Base-by-base conservation (phyloP, 2,113 vertebrate genomes). In the Burhinus bistriatus region DNA sequence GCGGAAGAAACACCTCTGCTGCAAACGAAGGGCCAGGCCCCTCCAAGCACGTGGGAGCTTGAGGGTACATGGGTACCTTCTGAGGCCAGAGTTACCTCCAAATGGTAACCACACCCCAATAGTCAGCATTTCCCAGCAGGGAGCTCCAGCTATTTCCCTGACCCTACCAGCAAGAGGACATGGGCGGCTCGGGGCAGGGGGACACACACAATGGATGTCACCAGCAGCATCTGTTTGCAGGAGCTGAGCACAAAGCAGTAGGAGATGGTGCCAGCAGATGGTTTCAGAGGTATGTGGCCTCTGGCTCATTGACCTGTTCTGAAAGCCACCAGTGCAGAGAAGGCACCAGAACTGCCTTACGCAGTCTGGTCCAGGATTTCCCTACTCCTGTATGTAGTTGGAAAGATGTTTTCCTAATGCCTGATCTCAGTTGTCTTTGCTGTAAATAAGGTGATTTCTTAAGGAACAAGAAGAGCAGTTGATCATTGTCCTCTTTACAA, bases 51-150 rank as follows among this genome's bases (percentile, higher is more conserved):
- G 11, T 40, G 78, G 47, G 77, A 57, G 38, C 45, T 2, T 3
- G 52, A 11, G 57, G 30, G 45, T 22, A 20, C 8, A 0, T 1
- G 26, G 78, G 42, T 54, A 26, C 36, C 45, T 40, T 18, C 70
- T 42, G 65, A 44, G 38, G 38, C n/a, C 30, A 22, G 62, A 26
- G 62, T 17, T 36, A 25, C 45, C 49, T 40, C 40, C 42, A 4
- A 2, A 8, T 2, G 14, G 20, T 14, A 9, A 11, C 47, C 0
- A 1, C 25, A 23, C 26, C 40, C 49, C 51, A 7, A 0, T 0
- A 36, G 40, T 21, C 84, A 54, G 59, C 0, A 0, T 10, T 42
- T 34, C 57, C 71, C 45, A 32, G 22, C 69, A 57, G 30, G n/a
- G 34, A 90, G 26, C 61, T 69, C 42, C 47, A 58, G 68, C 36